Percentiles rank a stretch among this genome's conserved stretches.
Conservation (phyloP, 2,113 vertebrate genomes). For the Abramis brama region DNA sequence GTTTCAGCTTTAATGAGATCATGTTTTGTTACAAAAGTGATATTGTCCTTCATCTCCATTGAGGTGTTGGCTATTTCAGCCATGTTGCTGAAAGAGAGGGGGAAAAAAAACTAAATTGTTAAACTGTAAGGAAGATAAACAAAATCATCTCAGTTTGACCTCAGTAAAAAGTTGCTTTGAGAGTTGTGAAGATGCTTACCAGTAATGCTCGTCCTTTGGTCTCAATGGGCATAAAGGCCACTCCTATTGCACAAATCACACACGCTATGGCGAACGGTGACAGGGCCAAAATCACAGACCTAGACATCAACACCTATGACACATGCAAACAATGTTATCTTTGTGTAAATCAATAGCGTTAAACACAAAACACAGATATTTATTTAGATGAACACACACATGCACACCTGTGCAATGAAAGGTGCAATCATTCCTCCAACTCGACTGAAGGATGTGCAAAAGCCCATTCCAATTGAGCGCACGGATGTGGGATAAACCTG, state of each 20-base stretch:
- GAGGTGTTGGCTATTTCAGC: constrained; percentile 55
- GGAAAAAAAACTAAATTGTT: not conserved
- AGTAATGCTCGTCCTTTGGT: constrained; percentile 89
- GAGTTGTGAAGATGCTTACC: constrained; percentile 71
- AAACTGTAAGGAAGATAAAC: not conserved
- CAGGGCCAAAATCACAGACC: constrained; percentile 82
- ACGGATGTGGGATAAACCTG: constrained; percentile 93
- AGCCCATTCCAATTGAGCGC: constrained; percentile 90
- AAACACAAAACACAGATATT: not conserved
- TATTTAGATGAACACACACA: not conserved
- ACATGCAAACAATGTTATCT: constrained; percentile 30
- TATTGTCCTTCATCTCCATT: constrained; percentile 29
- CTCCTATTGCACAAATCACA: constrained; percentile 79
- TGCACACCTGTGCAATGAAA: constrained; percentile 83
- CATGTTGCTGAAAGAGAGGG: constrained; percentile 70
- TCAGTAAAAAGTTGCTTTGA: not conserved
- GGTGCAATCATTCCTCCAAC: constrained; percentile 94
- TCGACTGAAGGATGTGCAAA: constrained; percentile 88
- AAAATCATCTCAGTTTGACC: not conserved
- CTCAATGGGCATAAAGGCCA: constrained; percentile 87
- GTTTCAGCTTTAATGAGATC: not conserved
- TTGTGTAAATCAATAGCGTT: not conserved
- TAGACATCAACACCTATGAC: constrained; percentile 85
- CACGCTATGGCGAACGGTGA: constrained; percentile 84
- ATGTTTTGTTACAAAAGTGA: constrained; percentile 22